Evolutionary conservation across 2,888 invertebrate genomes (phyloP), one percentile per base, ranked within the genome.

Genomic region (Penaeus monodon): DNA sequence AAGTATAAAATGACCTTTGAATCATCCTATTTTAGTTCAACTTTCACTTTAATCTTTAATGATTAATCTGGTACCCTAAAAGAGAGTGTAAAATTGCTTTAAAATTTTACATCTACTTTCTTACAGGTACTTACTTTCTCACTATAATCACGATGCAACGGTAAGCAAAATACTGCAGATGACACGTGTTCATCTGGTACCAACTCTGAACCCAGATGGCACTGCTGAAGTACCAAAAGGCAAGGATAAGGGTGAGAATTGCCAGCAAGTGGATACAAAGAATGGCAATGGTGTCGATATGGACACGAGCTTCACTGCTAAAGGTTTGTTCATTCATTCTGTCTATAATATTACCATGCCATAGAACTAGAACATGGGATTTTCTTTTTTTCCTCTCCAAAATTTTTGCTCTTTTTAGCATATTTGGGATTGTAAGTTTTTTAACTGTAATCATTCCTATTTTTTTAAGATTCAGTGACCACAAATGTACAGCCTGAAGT

Each of bases 161-260:
- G 84, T 88, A 33, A 79, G 76, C 68, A 88, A 70, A 24, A 84
- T 88, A n/a, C 76, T 88, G 44, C 33, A 88, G 17, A 80, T 70
- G 66, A 77, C 81, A 24, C 65, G 66, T 22, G 73, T 88, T 64
- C 88, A 88, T n/a, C 70, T 88, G n/a, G 84, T 88, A 33, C 88
- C 88, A 22, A 84, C 88, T 6, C 65, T 88, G 44, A 88, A 88
- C 68, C 84, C 88, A 38, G 88, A 88, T 57, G 73, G 76, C 64
- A 77, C 57, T 44, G 80, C 80, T 65, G 84, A 80, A 22, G 20
- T 84, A 33, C 70, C 88, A 63, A 81, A 84, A 74, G 17, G 33
- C 20, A 27, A 22, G 27, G 38, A 68, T n/a, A 76, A 70, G 70
- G 33, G 7, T 6, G 27, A 65, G 14, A 77, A 24, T 27, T 87